Evolutionary conservation across 37 sponge, comb jelly and placozoan species (phyloP), one percentile per base, ranked within the genome.

Genomic region (Beroe forskalii): DNA sequence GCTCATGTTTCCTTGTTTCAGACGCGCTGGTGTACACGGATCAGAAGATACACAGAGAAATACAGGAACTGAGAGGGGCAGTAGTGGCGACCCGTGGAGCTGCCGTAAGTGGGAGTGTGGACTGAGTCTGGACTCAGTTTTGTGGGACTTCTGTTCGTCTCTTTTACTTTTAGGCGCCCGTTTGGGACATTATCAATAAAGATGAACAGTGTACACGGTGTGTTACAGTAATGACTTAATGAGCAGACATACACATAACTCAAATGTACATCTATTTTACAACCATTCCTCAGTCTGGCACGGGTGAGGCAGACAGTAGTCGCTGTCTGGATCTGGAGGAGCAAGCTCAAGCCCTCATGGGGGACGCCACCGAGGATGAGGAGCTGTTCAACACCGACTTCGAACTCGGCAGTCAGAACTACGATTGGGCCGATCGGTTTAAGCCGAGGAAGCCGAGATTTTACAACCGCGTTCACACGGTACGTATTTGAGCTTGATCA

Each of bases 401-500:
- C 12, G 40, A 60, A n/a, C 89, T 97, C 42, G 92, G 63, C 6
- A 64, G 40, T 22, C 91, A 93, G 89, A 67, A 76, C 33, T 95
- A 94, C 83, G 60, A 92, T 32, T 99, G 99, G 99, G 94, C 95
- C 91, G 95, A 94, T 66, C 97, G 95, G 90, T 99, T 97, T 41
- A 90, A 91, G 40, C 99, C 99, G 0, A 93, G 99, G 43, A 99
- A 99, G 60, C 99, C 99, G 24, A 67, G 99, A 4, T 99, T 96
- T 92, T 95, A 97, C 93, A 99, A 99, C 90, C 62, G 99, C 31
- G 99, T 99, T 4, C 99, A 99, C 92, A 98, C 99, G 33, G 97
- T 96, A 62, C 63, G 95, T 69, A 17, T 55, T 55, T 9, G n/a
- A n/a, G n/a, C n/a, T n/a, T n/a, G n/a, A n/a, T n/a, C n/a, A n/a